Conservation (phyloP, 2,888 invertebrate species). For the Noctua comes region DNA sequence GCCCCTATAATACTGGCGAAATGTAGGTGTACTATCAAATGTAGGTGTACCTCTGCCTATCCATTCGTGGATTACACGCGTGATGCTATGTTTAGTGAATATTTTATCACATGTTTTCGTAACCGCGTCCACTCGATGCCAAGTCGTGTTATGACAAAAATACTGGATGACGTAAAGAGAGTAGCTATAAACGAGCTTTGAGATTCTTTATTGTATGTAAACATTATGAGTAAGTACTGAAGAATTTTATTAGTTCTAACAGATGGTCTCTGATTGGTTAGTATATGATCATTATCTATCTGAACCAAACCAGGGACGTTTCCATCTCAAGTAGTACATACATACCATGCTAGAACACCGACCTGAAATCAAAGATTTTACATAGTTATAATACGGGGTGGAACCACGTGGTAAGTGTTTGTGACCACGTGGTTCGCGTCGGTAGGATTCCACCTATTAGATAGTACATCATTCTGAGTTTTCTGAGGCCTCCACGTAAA, state of each 20-base stretch:
- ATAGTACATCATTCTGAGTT: no score
- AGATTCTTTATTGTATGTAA: slow-evolving; percentile 43
- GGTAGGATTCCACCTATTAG: no score
- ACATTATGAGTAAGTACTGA: slow-evolving; percentile 39
- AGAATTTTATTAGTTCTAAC: slow-evolving; percentile 19
- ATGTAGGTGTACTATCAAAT: neutral
- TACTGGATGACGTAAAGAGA: slow-evolving; percentile 39
- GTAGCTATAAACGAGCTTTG: slow-evolving; percentile 18
- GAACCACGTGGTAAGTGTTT: no score
- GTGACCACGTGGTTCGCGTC: no score
- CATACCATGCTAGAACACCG: neutral
- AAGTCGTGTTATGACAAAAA: slow-evolving; percentile 35
- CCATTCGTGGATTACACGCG: neutral
- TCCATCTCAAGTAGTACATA: neutral
- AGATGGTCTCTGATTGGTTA: neutral
- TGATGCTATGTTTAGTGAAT: slow-evolving; percentile 1
- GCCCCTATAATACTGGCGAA: neutral
- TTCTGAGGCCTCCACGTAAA: no score
- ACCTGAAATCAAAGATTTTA: no score
- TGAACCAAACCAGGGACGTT: no score
- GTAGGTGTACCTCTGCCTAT: neutral
- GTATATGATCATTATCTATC: neutral
- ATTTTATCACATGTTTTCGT: slow-evolving; percentile 14
- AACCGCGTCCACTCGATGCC: slow-evolving; percentile 28
- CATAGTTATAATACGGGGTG: no score